phyloP scores from a whole-genome alignment of 2,113 vertebrate species.

The Lepus americanus region DNA sequence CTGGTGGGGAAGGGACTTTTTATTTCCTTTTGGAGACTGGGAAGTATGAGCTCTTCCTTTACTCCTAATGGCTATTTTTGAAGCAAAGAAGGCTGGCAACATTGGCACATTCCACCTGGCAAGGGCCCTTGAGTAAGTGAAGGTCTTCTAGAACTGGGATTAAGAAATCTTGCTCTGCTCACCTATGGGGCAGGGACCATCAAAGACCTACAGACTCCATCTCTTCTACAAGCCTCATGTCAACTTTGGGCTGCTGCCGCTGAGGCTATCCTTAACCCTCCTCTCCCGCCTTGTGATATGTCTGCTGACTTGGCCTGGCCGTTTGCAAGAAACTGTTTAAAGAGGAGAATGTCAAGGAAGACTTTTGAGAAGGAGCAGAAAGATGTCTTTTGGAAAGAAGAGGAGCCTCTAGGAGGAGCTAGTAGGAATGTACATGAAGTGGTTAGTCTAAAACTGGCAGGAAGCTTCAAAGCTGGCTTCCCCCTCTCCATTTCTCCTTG shows the following conservation, averaged over 20 bases:
- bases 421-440: slow-evolving; percentile 65
- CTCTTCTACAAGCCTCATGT: slow-evolving; percentile 63
- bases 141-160: slow-evolving; percentile 52
- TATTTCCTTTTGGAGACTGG: slow-evolving; percentile 63
- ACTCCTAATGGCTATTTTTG: slow-evolving; percentile 81
- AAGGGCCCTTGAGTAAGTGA: slow-evolving; percentile 53
- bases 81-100: slow-evolving; percentile 73
- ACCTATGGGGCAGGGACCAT: slow-evolving; percentile 52
- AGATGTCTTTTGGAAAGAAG: slow-evolving; percentile 61
- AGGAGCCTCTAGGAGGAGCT: slow-evolving; percentile 56
- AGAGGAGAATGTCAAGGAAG: slow-evolving; percentile 61
- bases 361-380: slow-evolving; percentile 64
- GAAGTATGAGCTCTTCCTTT: slow-evolving; percentile 58
- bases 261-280: slow-evolving; percentile 37
- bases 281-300: slow-evolving; percentile 38
- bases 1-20: slow-evolving; percentile 71
- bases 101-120: slow-evolving; percentile 73
- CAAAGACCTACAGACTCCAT: slow-evolving; percentile 63
- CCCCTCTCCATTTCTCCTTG: background rate
- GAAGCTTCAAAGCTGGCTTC: slow-evolving; percentile 73
- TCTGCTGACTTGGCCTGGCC: slow-evolving; percentile 56
- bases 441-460: slow-evolving; percentile 78
- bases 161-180: slow-evolving; percentile 48
- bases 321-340: slow-evolving; percentile 65
- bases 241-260: background rate